Evolutionary conservation across 2,113 vertebrate species (phyloP), one percentile per base, ranked within the genome.

Genomic region (Ciconia maguari): DNA sequence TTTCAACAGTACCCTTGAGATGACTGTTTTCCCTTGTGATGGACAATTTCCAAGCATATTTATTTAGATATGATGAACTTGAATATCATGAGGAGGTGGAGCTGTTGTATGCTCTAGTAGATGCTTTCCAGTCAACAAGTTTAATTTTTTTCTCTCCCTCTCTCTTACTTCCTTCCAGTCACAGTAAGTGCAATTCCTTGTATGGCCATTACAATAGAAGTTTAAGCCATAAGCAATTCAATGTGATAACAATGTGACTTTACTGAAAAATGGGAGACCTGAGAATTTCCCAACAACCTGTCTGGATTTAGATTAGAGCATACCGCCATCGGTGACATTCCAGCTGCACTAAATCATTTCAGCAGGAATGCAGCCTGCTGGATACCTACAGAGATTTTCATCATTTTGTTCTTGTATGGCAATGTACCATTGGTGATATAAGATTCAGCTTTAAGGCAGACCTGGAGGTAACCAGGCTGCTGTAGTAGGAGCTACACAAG

Each of bases 1-100:
- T 95, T 94, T 95, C 70, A 90, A 5, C 82, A 75, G 78, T 86
- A 90, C 84, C 94, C 94, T 96, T 96, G 93, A 94, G 89, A 95
- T 82, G 83, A 80, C 76, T 87, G 77, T 78, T 95, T 93, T 95
- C 46, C 48, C 71, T 60, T 14, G 42, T 80, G 89, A 91, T 79
- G 77, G 93, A 87, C 75, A 83, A 62, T 83, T 96, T 93, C 95
- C 75, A 81, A 74, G 64, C 68, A 55, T 75, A 83, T 95, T 94
- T 96, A 75, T 93, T 93, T 93, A 61, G 74, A 62, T 80, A 24
- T 36, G 36, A 94, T 84, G 72, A 95, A 85, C 46, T 36, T 84
- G 58, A 77, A 36, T 61, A 95, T 58, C 74, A 70, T 0, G 17
- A 83, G 82, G 91, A 93, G 89, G 84, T 80, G 78, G 75, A 94